These are phyloP conservation scores for Amblyornis subalaris DNA, from an alignment of 2,113 vertebrate genomes.

Conservation along the genomic window DNA sequence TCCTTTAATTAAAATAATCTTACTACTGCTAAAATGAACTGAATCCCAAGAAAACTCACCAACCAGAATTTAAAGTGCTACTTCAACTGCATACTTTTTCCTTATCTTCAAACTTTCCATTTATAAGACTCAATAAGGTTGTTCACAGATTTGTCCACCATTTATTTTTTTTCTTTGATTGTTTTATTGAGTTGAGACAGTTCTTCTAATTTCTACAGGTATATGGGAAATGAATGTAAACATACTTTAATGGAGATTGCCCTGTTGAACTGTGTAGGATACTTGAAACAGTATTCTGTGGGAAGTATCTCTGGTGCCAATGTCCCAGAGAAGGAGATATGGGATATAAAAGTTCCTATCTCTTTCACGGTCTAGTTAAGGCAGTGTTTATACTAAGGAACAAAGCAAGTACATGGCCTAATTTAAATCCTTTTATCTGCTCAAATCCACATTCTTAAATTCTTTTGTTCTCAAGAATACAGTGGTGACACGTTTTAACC, in stretches of 20 bases:
- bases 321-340: neutral
- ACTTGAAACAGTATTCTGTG: neutral
- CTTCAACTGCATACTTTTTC: neutral
- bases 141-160: neutral
- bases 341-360: neutral
- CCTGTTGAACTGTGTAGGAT: neutral
- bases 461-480: neutral
- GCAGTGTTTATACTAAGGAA: rapidly evolving
- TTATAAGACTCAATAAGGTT: neutral
- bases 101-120: neutral
- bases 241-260: neutral
- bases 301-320: neutral
- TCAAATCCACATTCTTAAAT: neutral
- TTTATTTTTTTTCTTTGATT: neutral
- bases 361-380: neutral
- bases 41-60: neutral
- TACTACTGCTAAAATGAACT: slow-evolving; percentile 43
- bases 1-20: slow-evolving; percentile 68
- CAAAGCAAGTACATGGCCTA: neutral
- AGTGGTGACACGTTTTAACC: neutral
- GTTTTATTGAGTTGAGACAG: neutral
- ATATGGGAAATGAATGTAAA: neutral
- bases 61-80: neutral
- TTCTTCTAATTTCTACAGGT: neutral
- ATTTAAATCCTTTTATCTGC: neutral